Evolutionary conservation across 2,113 vertebrate species (phyloP), one percentile per base, ranked within the genome.

Genomic region (Hemicordylus capensis): DNA sequence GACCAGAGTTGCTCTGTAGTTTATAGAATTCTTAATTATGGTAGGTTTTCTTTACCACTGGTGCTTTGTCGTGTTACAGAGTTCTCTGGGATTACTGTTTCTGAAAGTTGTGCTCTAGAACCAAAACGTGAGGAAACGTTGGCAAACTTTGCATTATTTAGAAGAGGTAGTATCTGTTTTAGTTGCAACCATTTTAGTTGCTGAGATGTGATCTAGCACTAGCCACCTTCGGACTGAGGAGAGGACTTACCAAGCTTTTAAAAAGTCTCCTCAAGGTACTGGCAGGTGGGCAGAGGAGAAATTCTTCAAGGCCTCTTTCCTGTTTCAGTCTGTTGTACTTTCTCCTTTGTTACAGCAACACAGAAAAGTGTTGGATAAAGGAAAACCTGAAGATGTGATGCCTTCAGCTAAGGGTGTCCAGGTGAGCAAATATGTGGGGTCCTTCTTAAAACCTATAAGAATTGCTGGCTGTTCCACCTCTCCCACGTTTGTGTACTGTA

Each of bases 351-450:
- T 96, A 72, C 80, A 99, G 99, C 99, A 99, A 99, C 99, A 99
- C 97, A 98, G 99, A 94, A 99, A 99, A 95, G 99, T 99, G 20
- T 93, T 99, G 95, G 99, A 99, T 93, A 99, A 99, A 97, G 99
- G 98, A 93, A 99, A 99, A 97, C 99, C 98, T 17, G 99, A 99
- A 3, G 98, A 99, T 66, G 96, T 99, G 90, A 99, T 99, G 98
- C 93, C 98, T 34, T 98, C 98, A 81, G 94, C 99, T 84, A 99
- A 98, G 97, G 99, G 98, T 89, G 90, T 96, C 88, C 98, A 99
- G 98, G 99, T 99, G 94, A 96, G 97, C 75, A 34, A 2, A 1
- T 2, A 1, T 26, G 14, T 31, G 2, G 24, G 26, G 2, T 58
- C 22, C 5, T 76, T 78, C 34, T 58, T 12, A 37, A 76, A 28